phyloP scores from a whole-genome alignment of 2,888 invertebrate species.

The Drosophila planitibia region DNA sequence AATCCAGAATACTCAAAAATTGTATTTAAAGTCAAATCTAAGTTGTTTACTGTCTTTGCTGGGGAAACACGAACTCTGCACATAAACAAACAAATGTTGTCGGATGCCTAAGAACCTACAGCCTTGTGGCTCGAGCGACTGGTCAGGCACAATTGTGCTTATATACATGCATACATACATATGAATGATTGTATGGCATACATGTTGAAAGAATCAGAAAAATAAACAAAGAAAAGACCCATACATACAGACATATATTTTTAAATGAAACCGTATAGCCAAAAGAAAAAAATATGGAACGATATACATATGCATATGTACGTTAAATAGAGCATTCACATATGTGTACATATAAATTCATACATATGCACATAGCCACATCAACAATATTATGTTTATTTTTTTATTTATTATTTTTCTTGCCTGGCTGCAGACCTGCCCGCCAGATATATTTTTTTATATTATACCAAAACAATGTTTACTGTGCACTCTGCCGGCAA shows the following conservation, averaged over 20 bases:
- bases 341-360: neutral
- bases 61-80: constrained; percentile 52
- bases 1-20: constrained; percentile 31
- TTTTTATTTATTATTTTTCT: constrained; percentile 8
- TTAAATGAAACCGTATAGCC: constrained; percentile 29
- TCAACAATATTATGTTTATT: constrained; percentile 28
- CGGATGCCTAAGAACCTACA: constrained; percentile 28
- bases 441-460: constrained; percentile 3
- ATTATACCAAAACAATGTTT: constrained; percentile 43
- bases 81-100: constrained; percentile 62
- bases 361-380: constrained; percentile 24
- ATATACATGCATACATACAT: constrained; percentile 5
- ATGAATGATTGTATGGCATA: neutral
- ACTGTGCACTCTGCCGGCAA: constrained; percentile 27
- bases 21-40: constrained; percentile 40
- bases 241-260: neutral
- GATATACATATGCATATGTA: constrained; percentile 2
- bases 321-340: neutral
- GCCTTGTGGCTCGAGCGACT: constrained; percentile 21
- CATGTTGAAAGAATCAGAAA: constrained; percentile 23
- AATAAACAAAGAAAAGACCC: constrained; percentile 29
- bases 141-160: constrained; percentile 29
- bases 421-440: constrained; percentile 13
- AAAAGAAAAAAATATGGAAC: constrained; percentile 3
- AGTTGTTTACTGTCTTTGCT: constrained; percentile 59